A percentile compares a stretch with the other conserved stretches of the same genome.
These are phyloP conservation scores for Rosalia funebris DNA, from an alignment of 2,888 invertebrate genomes.

Conservation along the genomic window DNA sequence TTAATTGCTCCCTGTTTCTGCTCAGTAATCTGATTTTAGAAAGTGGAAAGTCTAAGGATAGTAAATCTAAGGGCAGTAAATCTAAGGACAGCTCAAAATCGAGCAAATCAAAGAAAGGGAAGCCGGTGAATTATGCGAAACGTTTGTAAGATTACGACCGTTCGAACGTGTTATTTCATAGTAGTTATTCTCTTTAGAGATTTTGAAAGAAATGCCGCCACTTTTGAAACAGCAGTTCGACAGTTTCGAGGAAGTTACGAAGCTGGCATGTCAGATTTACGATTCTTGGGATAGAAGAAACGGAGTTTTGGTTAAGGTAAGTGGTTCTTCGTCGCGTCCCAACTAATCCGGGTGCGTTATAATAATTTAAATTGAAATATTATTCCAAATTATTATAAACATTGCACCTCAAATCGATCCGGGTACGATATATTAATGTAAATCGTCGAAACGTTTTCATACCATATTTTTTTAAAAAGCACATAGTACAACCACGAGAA, in stretches of 20 bases:
- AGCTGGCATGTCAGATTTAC: conserved; percentile 47
- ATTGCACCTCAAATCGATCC: too few relatives aligned
- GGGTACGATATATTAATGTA: too few relatives aligned
- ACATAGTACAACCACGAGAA: too few relatives aligned
- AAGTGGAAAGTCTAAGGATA: not conserved
- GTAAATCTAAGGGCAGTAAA: conserved; percentile 4
- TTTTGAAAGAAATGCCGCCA: conserved; percentile 27
- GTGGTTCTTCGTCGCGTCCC: not conserved
- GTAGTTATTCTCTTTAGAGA: conserved; percentile 30
- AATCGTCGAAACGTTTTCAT: too few relatives aligned
- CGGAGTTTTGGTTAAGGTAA: conserved; percentile 40
- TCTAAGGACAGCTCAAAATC: conserved; percentile 8
- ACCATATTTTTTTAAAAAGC: too few relatives aligned
- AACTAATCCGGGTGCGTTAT: too few relatives aligned
- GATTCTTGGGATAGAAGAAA: conserved; percentile 54
- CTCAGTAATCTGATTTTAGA: not conserved
- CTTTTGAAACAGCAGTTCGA: conserved; percentile 45
- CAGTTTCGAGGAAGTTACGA: conserved; percentile 42
- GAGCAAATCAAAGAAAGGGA: conserved; percentile 8
- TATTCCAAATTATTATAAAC: too few relatives aligned
- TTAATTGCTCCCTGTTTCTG: not conserved
- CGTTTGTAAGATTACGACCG: not conserved
- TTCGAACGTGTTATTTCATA: not conserved
- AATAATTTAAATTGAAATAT: too few relatives aligned
- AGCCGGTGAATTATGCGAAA: conserved; percentile 14